phyloP scores from a whole-genome alignment of 1,140 invertebrate species.

The Trigoniulus corallinus region DNA sequence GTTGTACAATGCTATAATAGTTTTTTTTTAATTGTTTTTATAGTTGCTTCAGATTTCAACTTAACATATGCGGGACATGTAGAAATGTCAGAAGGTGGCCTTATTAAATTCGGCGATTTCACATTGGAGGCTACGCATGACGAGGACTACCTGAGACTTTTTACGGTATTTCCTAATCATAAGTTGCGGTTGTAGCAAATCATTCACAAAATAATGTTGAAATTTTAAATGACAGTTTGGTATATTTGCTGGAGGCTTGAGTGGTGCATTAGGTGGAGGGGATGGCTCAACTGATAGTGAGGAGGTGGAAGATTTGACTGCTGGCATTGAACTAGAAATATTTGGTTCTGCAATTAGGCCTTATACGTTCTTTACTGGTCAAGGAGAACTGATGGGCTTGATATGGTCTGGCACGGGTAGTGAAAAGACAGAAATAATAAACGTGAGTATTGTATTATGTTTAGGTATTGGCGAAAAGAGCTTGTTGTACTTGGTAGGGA shows the following conservation, averaged over 20 bases:
- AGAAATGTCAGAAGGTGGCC: not conserved
- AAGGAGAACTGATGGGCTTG: slow-evolving; percentile 72
- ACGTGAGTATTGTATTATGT: slow-evolving; percentile 29
- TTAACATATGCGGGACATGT: not conserved
- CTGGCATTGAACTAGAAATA: slow-evolving; percentile 66
- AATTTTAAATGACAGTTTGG: slow-evolving; percentile 39
- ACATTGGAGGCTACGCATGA: too few relatives aligned
- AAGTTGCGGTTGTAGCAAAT: slow-evolving; percentile 1
- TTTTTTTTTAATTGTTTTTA: not conserved
- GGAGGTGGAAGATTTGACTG: slow-evolving; percentile 41
- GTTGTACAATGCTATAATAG: not conserved
- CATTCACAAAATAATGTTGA: not conserved
- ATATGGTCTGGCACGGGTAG: slow-evolving; percentile 71
- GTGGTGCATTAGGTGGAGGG: slow-evolving; percentile 36
- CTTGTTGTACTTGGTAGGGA: not conserved
- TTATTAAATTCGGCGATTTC: too few relatives aligned
- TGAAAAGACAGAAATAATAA: slow-evolving; percentile 62
- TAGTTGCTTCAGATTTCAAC: not conserved
- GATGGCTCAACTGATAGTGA: slow-evolving; percentile 30
- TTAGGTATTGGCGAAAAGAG: not conserved
- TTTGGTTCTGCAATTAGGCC: slow-evolving; percentile 60
- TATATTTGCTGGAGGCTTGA: slow-evolving; percentile 60
- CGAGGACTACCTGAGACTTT: slow-evolving; percentile 28
- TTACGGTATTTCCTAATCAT: slow-evolving; percentile 24
- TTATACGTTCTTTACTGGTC: slow-evolving; percentile 66